These are phyloP conservation scores for fruit fly (Drosophila melanogaster) DNA, from an alignment of 1,140 invertebrate species.

Conservation along the genomic window DNA sequence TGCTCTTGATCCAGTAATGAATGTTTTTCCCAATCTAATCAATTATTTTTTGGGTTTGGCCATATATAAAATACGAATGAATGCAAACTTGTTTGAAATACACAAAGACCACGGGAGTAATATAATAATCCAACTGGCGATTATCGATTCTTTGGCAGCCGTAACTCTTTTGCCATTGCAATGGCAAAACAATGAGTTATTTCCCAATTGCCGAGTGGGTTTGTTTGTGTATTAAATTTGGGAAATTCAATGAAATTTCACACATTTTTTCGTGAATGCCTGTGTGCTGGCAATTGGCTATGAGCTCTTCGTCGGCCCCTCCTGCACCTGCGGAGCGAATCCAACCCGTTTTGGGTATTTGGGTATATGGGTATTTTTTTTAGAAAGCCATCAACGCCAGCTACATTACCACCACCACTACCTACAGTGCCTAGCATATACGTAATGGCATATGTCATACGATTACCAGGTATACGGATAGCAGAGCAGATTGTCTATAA, in stretches of 20 bases:
- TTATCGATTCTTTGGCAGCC: slow-evolving; percentile 47
- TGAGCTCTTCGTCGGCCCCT: slow-evolving; percentile 20
- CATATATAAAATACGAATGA: neutral
- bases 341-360: slow-evolving; percentile 37
- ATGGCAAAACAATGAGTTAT: slow-evolving; percentile 46
- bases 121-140: slow-evolving; percentile 29
- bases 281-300: slow-evolving; percentile 3
- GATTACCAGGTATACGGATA: slow-evolving; percentile 9
- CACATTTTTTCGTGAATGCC: slow-evolving; percentile 32
- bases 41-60: slow-evolving; percentile 23
- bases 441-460: slow-evolving; percentile 57
- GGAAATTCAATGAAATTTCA: slow-evolving; percentile 53
- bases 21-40: slow-evolving; percentile 30
- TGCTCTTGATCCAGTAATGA: slow-evolving; percentile 15
- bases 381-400: slow-evolving; percentile 33
- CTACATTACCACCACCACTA: too few species aligned
- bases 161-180: slow-evolving; percentile 22
- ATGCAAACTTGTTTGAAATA: slow-evolving; percentile 6
- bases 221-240: slow-evolving; percentile 48
- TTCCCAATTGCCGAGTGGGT: slow-evolving; percentile 31
- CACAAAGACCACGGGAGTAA: slow-evolving; percentile 21
- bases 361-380: slow-evolving; percentile 8
- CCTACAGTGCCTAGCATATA: slow-evolving; percentile 2
- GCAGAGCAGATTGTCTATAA: slow-evolving; percentile 40
- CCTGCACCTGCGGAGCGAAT: slow-evolving; percentile 24